Evolutionary conservation across 2,797 vertebrate species (phyloP).

Genomic region (Schizopygopsis pylzovi): DNA sequence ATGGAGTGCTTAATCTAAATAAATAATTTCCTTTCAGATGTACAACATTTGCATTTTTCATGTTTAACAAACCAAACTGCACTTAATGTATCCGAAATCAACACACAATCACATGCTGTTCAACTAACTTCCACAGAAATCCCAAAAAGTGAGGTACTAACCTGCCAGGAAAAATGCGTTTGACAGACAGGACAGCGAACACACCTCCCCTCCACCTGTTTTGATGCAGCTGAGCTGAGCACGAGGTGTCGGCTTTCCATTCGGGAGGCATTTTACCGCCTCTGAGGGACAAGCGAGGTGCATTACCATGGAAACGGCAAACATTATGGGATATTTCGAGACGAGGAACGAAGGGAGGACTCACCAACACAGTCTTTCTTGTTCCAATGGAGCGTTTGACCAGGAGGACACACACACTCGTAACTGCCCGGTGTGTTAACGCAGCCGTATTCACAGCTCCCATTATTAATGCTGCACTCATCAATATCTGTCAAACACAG

Average conservation of each 20-base stretch:
- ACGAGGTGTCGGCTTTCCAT: constrained; percentile 80
- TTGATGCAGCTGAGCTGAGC: constrained; percentile 89
- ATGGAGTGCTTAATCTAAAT: not conserved
- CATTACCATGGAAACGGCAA: constrained; percentile 60
- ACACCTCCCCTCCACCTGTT: constrained; percentile 84
- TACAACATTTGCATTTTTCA: not conserved
- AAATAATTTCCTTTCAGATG: not conserved
- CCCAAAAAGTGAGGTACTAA: constrained; percentile 60
- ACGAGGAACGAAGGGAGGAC: constrained; percentile 50
- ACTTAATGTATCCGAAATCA: not conserved
- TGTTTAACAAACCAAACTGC: not conserved
- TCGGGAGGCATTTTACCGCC: constrained; percentile 86
- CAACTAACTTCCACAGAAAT: not conserved
- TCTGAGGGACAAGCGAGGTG: constrained; percentile 79
- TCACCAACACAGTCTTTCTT: constrained; percentile 94
- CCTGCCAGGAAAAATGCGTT: constrained; percentile 90
- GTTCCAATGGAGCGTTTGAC: constrained; percentile 94
- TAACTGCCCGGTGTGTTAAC: constrained; percentile 90
- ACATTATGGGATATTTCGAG: constrained; percentile 11
- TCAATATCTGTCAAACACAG: constrained; percentile 85
- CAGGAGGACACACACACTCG: constrained; percentile 88
- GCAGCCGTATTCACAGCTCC: constrained; percentile 89
- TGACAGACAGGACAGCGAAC: constrained; percentile 88
- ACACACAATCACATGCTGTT: not conserved
- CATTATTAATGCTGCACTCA: constrained; percentile 94